phyloP scores from a whole-genome alignment of 1,140 invertebrate species.

The Trichonephila inaurata region DNA sequence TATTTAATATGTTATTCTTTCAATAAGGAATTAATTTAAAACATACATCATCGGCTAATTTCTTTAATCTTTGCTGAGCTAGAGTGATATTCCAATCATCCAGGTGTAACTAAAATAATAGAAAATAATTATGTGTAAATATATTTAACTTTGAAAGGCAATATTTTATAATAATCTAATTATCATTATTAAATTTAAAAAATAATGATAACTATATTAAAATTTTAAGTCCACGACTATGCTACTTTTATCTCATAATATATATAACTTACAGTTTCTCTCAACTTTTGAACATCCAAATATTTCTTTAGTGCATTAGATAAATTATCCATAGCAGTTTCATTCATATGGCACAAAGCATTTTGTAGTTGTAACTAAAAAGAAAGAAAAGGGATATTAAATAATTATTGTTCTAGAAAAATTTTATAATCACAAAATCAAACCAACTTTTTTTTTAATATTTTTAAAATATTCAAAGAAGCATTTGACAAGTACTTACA shows the following conservation, averaged over 20 bases:
- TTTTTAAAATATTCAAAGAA: not conserved
- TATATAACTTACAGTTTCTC: conserved; percentile 63
- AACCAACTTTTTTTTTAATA: too few species aligned
- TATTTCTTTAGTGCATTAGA: conserved; percentile 54
- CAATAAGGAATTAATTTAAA: not conserved
- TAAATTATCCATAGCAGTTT: conserved; percentile 20
- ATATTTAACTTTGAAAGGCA: not conserved
- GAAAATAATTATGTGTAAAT: not conserved
- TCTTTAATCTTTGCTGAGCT: conserved; percentile 78
- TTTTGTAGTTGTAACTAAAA: conserved; percentile 53
- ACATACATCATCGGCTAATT: conserved; percentile 78
- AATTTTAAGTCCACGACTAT: not conserved
- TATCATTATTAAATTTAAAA: not conserved
- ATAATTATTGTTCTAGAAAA: not conserved
- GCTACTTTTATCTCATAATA: not conserved
- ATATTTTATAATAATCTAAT: not conserved
- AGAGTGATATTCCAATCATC: conserved; percentile 79
- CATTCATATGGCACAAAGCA: conserved; percentile 65
- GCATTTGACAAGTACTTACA: conserved; percentile 35
- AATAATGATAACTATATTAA: too few species aligned
- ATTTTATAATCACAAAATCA: too few species aligned
- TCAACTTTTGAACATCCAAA: conserved; percentile 65
- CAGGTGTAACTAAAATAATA: conserved; percentile 79
- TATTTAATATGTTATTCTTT: too few species aligned
- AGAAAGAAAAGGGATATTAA: not conserved